Conservation (phyloP, 2,888 invertebrate species). For the Rotaria macrura region DNA sequence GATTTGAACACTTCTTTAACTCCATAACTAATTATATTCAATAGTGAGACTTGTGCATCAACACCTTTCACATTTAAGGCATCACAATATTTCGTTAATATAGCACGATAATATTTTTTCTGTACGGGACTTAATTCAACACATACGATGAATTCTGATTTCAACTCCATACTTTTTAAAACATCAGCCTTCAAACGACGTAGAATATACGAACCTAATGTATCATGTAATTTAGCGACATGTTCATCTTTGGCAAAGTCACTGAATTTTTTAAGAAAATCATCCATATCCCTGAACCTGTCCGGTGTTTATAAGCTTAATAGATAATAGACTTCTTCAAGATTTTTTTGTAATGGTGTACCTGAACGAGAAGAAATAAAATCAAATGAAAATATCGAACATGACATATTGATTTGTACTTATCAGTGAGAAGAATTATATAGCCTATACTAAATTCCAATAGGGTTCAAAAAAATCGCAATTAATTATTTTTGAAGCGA, state of each 20-base stretch:
- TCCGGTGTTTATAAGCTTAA: slow-evolving; percentile 90
- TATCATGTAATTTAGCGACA: slow-evolving; percentile 90
- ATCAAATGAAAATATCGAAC: no score
- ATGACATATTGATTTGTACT: not conserved
- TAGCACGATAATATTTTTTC: slow-evolving; percentile 98
- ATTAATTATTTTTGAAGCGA: slow-evolving; percentile 94
- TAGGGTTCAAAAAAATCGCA: slow-evolving; percentile 83
- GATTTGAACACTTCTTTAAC: slow-evolving; percentile 97
- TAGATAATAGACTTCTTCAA: slow-evolving; percentile 95
- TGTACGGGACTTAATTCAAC: slow-evolving; percentile 95
- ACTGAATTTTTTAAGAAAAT: slow-evolving; percentile 93
- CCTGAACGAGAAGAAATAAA: no score
- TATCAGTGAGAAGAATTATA: slow-evolving; percentile 31
- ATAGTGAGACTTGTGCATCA: slow-evolving; percentile 69
- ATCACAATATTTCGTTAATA: slow-evolving; percentile 91
- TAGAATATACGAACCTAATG: slow-evolving; percentile 95
- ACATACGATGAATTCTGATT: slow-evolving; percentile 96
- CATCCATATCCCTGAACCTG: slow-evolving; percentile 72
- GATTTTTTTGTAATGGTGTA: slow-evolving; percentile 94
- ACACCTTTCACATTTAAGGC: slow-evolving; percentile 89
- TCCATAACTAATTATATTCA: slow-evolving; percentile 99
- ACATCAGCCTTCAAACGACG: slow-evolving; percentile 96
- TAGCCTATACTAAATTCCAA: slow-evolving; percentile 30
- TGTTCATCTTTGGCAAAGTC: slow-evolving; percentile 98
- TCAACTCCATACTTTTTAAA: slow-evolving; percentile 90